phyloP scores from a whole-genome alignment of 2,797 vertebrate genomes.

The Todus mexicanus region DNA sequence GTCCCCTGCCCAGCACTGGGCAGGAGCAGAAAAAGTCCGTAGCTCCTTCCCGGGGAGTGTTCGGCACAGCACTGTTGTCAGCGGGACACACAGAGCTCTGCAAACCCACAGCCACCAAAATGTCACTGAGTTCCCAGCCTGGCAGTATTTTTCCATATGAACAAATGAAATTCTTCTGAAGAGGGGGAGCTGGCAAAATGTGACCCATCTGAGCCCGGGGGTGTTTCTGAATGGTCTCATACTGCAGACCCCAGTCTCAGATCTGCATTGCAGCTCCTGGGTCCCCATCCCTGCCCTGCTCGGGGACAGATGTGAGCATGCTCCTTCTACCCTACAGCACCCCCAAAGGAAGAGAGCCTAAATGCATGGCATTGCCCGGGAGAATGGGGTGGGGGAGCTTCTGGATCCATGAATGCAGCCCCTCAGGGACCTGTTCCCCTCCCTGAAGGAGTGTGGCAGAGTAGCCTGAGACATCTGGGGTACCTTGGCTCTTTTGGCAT shows the following conservation, averaged over 20 bases:
- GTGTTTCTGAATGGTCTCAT: not conserved
- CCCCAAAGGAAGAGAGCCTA: not conserved
- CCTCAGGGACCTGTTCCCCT: not conserved
- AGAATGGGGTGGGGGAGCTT: not conserved
- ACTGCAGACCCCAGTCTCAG: fast-evolving
- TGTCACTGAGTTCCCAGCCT: not conserved
- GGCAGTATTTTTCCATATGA: not conserved
- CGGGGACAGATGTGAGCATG: not conserved
- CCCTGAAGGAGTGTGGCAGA: not conserved
- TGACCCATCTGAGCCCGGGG: fast-evolving
- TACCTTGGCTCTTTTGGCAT: not conserved
- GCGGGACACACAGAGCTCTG: not conserved
- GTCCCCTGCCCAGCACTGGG: fast-evolving
- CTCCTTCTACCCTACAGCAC: fast-evolving
- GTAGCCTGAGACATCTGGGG: not conserved
- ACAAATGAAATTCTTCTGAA: not conserved
- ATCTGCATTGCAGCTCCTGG: fast-evolving
- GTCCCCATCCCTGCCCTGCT: not conserved
- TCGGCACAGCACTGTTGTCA: not conserved
- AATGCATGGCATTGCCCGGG: fast-evolving
- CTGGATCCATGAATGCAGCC: not conserved
- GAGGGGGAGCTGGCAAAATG: not conserved
- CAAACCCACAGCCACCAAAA: not conserved
- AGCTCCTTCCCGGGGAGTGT: not conserved
- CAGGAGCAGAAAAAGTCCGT: not conserved